Base-by-base conservation (phyloP, 2,113 vertebrate genomes). In the Nyctereutes procyonoides region DNA sequence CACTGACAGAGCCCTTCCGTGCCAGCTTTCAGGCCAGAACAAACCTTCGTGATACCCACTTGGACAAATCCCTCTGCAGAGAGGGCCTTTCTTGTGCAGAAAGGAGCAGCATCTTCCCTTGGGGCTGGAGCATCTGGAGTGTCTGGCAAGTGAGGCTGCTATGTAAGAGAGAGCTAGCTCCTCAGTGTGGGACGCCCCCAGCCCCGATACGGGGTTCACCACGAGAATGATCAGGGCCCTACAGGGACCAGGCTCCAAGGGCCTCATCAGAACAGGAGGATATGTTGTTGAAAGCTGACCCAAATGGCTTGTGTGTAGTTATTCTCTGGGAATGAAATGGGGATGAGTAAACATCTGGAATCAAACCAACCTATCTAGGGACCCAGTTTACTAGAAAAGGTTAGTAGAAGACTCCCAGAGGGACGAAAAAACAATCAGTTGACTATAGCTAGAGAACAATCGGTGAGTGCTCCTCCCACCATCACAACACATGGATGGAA, bases 21-120 rank as follows among this genome's bases (percentile, higher is more conserved):
- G 96, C 96, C 96, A 96, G 90, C 69, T n/a, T 79, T 83, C 93
- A 92, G 87, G 83, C 74, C 89, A 86, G 93, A 95, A 91, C 93
- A 92, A 90, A 94, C 90, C 82, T 96, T 13, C 22, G 76, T 81
- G 94, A 74, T 30, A n/a, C 53, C 94, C 81, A 51, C 35, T 76
- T 67, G 87, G 88, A 79, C 13, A 74, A 77, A 85, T 58, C 14
- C 67, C 35, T 73, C 60, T 55, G 51, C 51, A 80, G 58, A 20
- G 30, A 69, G 74, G 58, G 86, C 55, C 76, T 84, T 65, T 65
- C 80, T 73, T 17, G 3, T 48, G 63, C 62, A 43, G 20, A 58
- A 76, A 43, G 35, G 32, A 62, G n/a, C n/a, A 83, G 35, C 0
- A 0, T 71, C 53, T 85, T 63, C 82, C 58, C 58, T 35, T 69